phyloP scores from a whole-genome alignment of 2,797 vertebrate species.

The Hemitrygon akajei region DNA sequence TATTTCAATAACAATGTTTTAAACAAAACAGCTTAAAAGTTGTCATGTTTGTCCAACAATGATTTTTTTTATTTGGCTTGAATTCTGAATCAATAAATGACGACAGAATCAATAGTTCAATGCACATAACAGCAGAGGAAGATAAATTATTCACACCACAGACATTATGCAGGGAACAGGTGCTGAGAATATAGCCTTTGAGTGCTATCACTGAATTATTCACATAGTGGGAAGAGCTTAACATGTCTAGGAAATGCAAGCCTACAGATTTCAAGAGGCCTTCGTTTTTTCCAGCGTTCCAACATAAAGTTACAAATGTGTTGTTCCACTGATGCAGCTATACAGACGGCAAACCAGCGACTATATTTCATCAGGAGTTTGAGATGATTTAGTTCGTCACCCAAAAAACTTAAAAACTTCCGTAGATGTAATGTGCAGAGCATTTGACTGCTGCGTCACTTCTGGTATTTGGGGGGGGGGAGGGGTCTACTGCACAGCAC shows the following conservation, averaged over 20 bases:
- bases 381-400: too few species aligned
- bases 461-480: too few species aligned
- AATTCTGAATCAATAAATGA: slow-evolving; percentile 39
- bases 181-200: slow-evolving; percentile 46
- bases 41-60: neutral
- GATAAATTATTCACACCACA: slow-evolving; percentile 51
- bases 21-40: neutral
- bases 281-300: too few species aligned
- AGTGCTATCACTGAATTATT: slow-evolving; percentile 48
- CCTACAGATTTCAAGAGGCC: neutral
- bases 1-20: neutral
- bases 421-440: too few species aligned
- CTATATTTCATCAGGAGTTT: too few species aligned
- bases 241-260: neutral
- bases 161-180: slow-evolving; percentile 44
- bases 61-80: slow-evolving; percentile 29
- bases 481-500: too few species aligned
- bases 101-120: slow-evolving; percentile 39
- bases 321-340: too few species aligned
- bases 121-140: slow-evolving; percentile 42
- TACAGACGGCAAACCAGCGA: too few species aligned
- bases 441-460: too few species aligned
- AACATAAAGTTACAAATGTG: neutral
- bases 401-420: too few species aligned
- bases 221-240: slow-evolving; percentile 38